Evolutionary conservation across 2,888 invertebrate genomes (phyloP), one percentile per base, ranked within the genome.

Genomic region (Euphydryas editha): DNA sequence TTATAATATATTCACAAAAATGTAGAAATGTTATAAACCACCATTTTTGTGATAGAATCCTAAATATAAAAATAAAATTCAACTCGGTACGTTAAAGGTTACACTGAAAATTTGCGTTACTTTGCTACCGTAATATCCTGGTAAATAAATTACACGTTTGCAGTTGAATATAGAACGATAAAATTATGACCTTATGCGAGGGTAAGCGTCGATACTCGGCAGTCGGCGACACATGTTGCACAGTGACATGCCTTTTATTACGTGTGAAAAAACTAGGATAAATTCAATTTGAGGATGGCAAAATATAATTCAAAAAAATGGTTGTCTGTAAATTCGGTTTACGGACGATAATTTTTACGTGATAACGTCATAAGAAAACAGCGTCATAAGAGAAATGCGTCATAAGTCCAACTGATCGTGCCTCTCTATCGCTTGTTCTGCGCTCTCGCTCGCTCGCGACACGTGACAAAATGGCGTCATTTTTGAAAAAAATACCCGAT

Each of bases 181-280:
- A 51, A 24, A 24, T 51, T 51, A 55, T 46, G 21, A 61, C 58
- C 54, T 49, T 49, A 59, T 47, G n/a, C 36, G 49, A 49, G 59
- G 60, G 56, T 57, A 64, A 57, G 63, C 42, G 49, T 57, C 36
- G 17, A 54, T 64, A 57, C 46, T 21, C 21, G 36, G 36, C 59
- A 42, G 64, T 62, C 58, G 46, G 24, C 47, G 46, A 62, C 57
- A 66, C 60, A 63, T 63, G 63, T 63, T 63, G 60, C 66, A 57
- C 42, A 57, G 57, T 44, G 66, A 60, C 58, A 57, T 58, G 60
- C 51, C 56, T 57, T 51, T 24, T 61, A 60, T 69, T 66, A 63
- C 39, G 57, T 60, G 47, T 30, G 21, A 63, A 63, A 44, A 46
- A 17, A 17, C 17, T 17, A 20, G 13, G 20, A 47, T 18, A 49